These are phyloP conservation scores for Hypomesus transpacificus DNA, from an alignment of 2,113 vertebrate species.

Conservation along the genomic window DNA sequence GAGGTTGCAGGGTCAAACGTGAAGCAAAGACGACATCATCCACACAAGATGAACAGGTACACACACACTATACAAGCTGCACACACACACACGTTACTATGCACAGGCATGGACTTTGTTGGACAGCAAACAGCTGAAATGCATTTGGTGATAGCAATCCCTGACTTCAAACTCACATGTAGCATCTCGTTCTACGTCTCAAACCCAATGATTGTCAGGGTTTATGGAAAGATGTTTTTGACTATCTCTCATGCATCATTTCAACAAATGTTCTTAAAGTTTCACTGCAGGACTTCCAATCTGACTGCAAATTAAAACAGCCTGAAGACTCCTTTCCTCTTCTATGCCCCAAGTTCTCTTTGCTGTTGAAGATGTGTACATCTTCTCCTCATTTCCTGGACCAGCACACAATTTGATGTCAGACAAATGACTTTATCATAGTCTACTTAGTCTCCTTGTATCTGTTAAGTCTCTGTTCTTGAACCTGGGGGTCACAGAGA, in stretches of 20 bases:
- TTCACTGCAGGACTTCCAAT: slow-evolving; percentile 62
- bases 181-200: slow-evolving; percentile 19
- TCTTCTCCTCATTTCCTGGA: slow-evolving; percentile 44
- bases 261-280: slow-evolving; percentile 66
- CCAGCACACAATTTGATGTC: slow-evolving; percentile 44
- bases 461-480: slow-evolving; percentile 36
- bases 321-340: slow-evolving; percentile 61
- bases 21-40: no score
- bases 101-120: no score
- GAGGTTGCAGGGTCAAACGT: no score
- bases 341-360: slow-evolving; percentile 42
- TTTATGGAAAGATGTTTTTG: slow-evolving; percentile 67
- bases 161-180: no score
- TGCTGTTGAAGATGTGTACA: slow-evolving; percentile 47
- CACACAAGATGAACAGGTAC: no score
- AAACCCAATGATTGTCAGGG: slow-evolving; percentile 38
- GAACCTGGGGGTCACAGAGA: slow-evolving; percentile 38
- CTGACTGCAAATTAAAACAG: slow-evolving; percentile 59
- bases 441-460: slow-evolving; percentile 51
- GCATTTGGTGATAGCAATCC: no score
- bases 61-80: no score
- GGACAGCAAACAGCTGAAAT: no score
- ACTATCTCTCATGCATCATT: slow-evolving; percentile 72
- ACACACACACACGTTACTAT: no score
- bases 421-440: slow-evolving; percentile 63